Evolutionary conservation across 2,113 vertebrate genomes (phyloP).

Genomic region (Takifugu bimaculatus): DNA sequence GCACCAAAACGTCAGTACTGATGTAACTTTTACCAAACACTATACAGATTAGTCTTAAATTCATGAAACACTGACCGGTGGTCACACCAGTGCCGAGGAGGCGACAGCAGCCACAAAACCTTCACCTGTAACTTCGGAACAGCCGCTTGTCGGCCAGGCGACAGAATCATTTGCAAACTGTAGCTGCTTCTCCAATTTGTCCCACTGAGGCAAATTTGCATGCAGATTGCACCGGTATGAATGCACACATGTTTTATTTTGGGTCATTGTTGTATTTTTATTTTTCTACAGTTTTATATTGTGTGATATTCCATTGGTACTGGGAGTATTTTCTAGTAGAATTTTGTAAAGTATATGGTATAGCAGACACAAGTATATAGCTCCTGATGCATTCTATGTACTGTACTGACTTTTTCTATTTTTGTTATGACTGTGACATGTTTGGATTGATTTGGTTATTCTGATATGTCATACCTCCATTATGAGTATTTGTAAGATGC

Average conservation of each 20-base stretch:
- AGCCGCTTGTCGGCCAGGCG: conserved; percentile 9
- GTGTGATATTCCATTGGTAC: conserved; percentile 63
- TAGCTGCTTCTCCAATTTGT: conserved; percentile 56
- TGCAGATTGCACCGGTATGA: conserved; percentile 64
- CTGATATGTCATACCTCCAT: conserved; percentile 63
- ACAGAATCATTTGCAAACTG: conserved; percentile 19
- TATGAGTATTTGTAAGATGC: conserved; percentile 71
- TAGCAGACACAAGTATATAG: conserved; percentile 64
- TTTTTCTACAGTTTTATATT: conserved; percentile 63
- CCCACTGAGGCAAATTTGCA: conserved; percentile 59
- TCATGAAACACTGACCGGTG: too few relatives aligned
- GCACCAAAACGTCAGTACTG: background rate
- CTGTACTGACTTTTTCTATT: conserved; percentile 70
- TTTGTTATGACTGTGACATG: conserved; percentile 68
- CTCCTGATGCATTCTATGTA: conserved; percentile 71
- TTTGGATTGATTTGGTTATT: conserved; percentile 61
- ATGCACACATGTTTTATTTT: conserved; percentile 43
- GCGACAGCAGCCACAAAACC: too few relatives aligned
- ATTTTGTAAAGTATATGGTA: conserved; percentile 73
- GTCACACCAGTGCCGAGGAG: too few relatives aligned
- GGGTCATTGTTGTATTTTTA: conserved; percentile 32
- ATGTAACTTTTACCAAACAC: conserved; percentile 22
- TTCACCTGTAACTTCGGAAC: too few relatives aligned
- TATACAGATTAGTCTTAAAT: background rate
- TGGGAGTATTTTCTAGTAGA: conserved; percentile 73